Conservation (phyloP, 1,140 invertebrate genomes). For the Acromyrmex heyeri region DNA sequence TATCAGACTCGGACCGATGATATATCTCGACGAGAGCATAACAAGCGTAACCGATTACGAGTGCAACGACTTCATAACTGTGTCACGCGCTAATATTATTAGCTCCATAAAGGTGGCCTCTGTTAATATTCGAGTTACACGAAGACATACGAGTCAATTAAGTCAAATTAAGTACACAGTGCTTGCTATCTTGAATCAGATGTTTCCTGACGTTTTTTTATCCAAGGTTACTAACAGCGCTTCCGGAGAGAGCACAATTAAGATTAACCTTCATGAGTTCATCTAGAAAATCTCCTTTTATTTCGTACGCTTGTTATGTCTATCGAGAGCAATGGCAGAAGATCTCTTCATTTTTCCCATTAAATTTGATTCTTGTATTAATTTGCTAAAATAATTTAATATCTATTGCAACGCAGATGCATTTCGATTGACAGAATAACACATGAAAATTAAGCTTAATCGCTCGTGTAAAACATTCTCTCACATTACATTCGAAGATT, state of each 20-base stretch:
- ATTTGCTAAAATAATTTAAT: too few relatives aligned
- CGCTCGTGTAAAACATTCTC: too few relatives aligned
- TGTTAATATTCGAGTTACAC: conserved; percentile 58
- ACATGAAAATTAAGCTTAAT: not conserved
- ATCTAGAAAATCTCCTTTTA: too few relatives aligned
- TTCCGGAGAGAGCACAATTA: not conserved
- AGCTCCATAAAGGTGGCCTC: conserved; percentile 69
- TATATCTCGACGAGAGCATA: conserved; percentile 65
- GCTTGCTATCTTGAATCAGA: conserved; percentile 4
- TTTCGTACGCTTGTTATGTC: too few relatives aligned
- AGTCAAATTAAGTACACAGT: conserved; percentile 79
- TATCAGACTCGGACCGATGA: conserved; percentile 63
- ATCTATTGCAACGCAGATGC: too few relatives aligned
- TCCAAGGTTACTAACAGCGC: conserved; percentile 73
- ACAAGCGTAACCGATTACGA: conserved; percentile 68
- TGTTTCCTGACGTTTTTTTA: conserved; percentile 64
- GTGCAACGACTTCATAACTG: conserved; percentile 63
- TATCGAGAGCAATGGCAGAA: too few relatives aligned
- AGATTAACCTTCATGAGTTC: not conserved
- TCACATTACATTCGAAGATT: not conserved
- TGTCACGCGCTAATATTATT: conserved; percentile 45
- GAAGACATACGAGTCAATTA: conserved; percentile 66
- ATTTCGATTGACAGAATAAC: not conserved
- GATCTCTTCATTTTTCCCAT: too few relatives aligned
- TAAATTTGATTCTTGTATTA: too few relatives aligned